Conservation (phyloP, 1,140 invertebrate species). For the Nebria ingens region DNA sequence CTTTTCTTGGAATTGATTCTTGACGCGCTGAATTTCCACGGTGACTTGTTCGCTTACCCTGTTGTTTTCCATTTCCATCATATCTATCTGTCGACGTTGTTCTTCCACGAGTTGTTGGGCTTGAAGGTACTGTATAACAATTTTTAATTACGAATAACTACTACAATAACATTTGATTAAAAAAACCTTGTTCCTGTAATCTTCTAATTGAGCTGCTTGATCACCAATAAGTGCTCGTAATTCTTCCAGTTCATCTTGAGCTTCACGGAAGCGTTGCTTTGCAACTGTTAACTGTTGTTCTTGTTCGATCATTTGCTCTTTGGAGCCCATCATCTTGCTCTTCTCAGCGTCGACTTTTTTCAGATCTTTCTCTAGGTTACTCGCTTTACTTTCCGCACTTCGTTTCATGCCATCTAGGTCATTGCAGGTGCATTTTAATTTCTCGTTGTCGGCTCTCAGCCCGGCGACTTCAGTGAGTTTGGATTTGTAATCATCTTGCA, state of each 20-base stretch:
- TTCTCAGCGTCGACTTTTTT: conserved; percentile 31
- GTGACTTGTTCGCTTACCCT: conserved; percentile 66
- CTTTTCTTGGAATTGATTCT: conserved; percentile 66
- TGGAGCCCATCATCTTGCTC: conserved; percentile 34
- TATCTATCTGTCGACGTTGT: conserved; percentile 55
- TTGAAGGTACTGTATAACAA: conserved; percentile 43
- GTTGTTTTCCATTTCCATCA: conserved; percentile 64
- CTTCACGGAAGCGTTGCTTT: conserved; percentile 52
- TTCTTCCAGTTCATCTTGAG: conserved; percentile 56
- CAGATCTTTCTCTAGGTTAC: conserved; percentile 39
- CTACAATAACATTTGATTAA: neutral
- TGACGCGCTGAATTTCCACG: conserved; percentile 59
- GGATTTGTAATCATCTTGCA: conserved; percentile 46
- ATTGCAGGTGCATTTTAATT: conserved; percentile 38
- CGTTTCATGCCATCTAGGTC: conserved; percentile 41
- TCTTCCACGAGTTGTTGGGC: conserved; percentile 65
- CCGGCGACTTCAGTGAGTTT: conserved; percentile 45
- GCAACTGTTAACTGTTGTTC: conserved; percentile 49
- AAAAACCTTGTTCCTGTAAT: conserved; percentile 65
- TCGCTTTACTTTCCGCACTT: conserved; percentile 39
- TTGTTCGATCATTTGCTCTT: conserved; percentile 51
- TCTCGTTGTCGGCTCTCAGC: conserved; percentile 39
- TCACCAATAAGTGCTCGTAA: conserved; percentile 54
- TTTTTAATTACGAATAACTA: neutral
- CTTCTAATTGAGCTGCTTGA: conserved; percentile 56